Evolutionary conservation across 2,888 invertebrate species (phyloP), one percentile per base, ranked within the genome.

Genomic region (Himalopsyche japonica): DNA sequence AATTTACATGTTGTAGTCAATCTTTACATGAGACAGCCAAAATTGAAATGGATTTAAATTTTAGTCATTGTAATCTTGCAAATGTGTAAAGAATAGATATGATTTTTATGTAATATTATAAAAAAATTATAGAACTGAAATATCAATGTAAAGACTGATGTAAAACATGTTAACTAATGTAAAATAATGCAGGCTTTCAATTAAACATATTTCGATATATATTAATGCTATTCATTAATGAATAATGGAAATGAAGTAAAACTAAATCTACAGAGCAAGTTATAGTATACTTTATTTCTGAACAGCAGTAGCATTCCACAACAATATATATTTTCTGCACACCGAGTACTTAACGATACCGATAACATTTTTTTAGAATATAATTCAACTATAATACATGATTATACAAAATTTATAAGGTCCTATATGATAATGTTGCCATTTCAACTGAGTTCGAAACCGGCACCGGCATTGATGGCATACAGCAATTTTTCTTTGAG

Each of bases 381-480:
- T 20, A 57, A 57, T 57, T 57, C 24, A 10, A 57, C n/a, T 57
- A 57, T 20, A 20, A 57, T 57, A 57, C 57, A 57, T 57, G 57
- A 57, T 57, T 57, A 57, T 57, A 57, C 57, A 57, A 57, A 57
- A 57, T 57, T 57, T 57, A 57, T 20, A 57, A 10, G 57, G 20
- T 24, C 24, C 57, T 57, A 57, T 57, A 57, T n/a, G 7, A 57
- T 24, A 57, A 37, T 34, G 43, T 78, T 37, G 43, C 34, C 34
- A n/a, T 18, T 80, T 93, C 96, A 97, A 90, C 97, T 97, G 87
- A 99, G 94, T 92, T 99, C 99, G 92, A 99, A 99, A 70, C 99
- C 99, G 76, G 98, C 96, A 88, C 97, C 98, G 86, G 98, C 96
- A 91, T 98, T 97, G 89, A 99, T 97, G 76, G 98, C 98, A 89